phyloP scores from a whole-genome alignment of 2,113 vertebrate genomes.

The Hippocampus abdominalis region DNA sequence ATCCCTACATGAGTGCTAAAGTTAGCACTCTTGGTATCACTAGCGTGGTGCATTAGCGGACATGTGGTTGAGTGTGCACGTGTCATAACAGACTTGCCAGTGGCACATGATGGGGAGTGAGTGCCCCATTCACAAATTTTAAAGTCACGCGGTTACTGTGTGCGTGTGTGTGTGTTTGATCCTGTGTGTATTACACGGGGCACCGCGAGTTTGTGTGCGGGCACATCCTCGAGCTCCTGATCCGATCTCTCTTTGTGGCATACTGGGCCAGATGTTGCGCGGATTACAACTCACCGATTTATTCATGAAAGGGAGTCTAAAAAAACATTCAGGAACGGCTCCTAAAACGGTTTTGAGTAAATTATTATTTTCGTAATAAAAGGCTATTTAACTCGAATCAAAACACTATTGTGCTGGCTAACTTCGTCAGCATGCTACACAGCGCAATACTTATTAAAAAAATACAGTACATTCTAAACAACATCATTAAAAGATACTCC shows the following conservation, averaged over 20 bases:
- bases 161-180: not conserved
- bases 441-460: no score
- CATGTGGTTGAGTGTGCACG: not conserved
- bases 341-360: not conserved
- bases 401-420: not conserved
- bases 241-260: conserved; percentile 48
- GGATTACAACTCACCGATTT: conserved; percentile 46
- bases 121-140: not conserved
- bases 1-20: not conserved
- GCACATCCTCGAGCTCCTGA: conserved; percentile 36
- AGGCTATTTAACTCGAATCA: no score
- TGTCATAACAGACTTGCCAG: not conserved
- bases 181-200: not conserved
- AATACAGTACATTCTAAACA: no score
- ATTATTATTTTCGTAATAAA: no score
- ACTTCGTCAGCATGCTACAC: not conserved
- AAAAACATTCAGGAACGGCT: conserved; percentile 46
- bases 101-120: not conserved
- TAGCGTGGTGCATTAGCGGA: not conserved
- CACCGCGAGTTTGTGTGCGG: conserved; percentile 7
- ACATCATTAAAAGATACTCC: no score
- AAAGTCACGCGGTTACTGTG: not conserved
- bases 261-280: conserved; percentile 58
- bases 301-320: not conserved
- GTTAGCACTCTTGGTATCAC: not conserved